phyloP scores from a whole-genome alignment of 2,888 invertebrate genomes.

The Stenoptilia bipunctidactyla region DNA sequence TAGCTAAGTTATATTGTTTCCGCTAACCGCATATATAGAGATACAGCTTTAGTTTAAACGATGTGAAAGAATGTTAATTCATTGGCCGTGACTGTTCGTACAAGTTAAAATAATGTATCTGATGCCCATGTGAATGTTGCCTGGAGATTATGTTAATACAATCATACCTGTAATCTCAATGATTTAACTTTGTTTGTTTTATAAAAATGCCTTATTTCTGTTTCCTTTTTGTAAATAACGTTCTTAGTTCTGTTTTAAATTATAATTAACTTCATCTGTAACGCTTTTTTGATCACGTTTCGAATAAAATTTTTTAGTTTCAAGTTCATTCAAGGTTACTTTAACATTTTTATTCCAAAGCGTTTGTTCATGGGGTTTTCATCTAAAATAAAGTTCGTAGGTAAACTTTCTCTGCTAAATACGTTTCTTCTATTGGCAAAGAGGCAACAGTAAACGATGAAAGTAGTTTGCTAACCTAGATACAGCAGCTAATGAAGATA shows the following conservation, averaged over 20 bases:
- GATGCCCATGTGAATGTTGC: conserved; percentile 24
- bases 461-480: conserved; percentile 9
- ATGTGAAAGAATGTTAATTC: conserved; percentile 52
- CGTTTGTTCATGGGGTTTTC: no score
- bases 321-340: no score
- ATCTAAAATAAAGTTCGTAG: no score
- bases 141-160: conserved; percentile 18
- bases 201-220: background rate
- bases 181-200: background rate
- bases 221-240: no score
- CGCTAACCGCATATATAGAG: conserved; percentile 39
- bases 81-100: conserved; percentile 28
- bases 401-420: no score
- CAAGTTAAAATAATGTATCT: conserved; percentile 42
- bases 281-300: no score
- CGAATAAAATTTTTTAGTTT: no score
- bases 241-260: no score
- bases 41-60: conserved; percentile 28
- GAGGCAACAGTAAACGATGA: background rate
- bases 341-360: no score
- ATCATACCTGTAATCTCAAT: background rate
- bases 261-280: no score
- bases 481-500: conserved; percentile 57
- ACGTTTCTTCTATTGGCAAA: background rate
- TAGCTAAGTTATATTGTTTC: conserved; percentile 57